Evolutionary conservation across 2,113 vertebrate species (phyloP).

Genomic region (Arenaria interpres): DNA sequence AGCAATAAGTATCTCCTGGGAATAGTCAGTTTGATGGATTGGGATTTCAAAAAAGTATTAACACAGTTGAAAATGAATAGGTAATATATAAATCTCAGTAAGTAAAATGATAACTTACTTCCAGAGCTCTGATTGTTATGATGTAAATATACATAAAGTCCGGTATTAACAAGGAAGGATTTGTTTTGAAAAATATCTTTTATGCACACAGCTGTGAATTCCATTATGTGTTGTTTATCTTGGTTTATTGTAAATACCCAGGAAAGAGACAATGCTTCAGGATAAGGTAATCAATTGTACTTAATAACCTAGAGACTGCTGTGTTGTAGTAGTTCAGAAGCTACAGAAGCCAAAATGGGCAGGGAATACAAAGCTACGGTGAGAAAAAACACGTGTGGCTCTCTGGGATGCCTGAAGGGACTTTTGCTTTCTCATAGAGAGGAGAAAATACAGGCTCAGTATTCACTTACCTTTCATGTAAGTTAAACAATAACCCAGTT

Average conservation of each 20-base stretch:
- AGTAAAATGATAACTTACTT: conserved; percentile 17
- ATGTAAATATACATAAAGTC: background rate
- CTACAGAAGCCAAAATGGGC: background rate
- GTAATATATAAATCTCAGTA: conserved; percentile 26
- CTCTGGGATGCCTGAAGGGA: background rate
- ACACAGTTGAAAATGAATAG: conserved; percentile 34
- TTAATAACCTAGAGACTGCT: background rate
- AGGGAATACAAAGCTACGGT: background rate
- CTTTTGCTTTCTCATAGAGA: fast-evolving
- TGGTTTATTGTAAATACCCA: conserved; percentile 16
- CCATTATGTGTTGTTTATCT: background rate
- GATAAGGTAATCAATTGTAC: background rate
- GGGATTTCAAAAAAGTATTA: conserved; percentile 8
- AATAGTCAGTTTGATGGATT: conserved; percentile 11
- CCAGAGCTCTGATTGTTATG: background rate
- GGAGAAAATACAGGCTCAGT: background rate
- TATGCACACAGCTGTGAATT: conserved; percentile 20
- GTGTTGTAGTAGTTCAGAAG: background rate
- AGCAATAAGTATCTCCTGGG: background rate
- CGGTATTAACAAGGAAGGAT: conserved; percentile 15
- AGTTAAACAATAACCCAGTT: background rate
- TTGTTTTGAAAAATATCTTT: conserved; percentile 21
- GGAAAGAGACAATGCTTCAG: background rate
- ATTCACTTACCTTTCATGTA: background rate
- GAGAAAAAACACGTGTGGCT: background rate